These are phyloP conservation scores for Drosophila erecta DNA, from an alignment of 1,140 invertebrate genomes.

Conservation along the genomic window DNA sequence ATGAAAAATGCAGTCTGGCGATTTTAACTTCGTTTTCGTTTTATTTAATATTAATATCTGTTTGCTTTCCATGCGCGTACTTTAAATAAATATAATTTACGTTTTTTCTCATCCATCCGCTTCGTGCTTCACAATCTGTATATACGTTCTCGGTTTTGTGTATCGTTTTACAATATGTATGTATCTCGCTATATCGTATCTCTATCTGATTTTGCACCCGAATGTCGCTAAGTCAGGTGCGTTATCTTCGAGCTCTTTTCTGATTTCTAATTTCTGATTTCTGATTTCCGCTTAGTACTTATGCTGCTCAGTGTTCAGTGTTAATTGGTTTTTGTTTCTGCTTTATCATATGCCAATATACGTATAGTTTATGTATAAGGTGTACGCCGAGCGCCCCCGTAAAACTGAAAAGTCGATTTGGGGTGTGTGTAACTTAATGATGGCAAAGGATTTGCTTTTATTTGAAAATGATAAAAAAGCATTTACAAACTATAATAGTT, in stretches of 20 bases:
- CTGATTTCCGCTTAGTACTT: constrained; percentile 40
- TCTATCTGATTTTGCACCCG: constrained; percentile 27
- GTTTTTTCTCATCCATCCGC: constrained; percentile 49
- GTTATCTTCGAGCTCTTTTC: constrained; percentile 30
- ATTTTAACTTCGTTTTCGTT: constrained; percentile 75
- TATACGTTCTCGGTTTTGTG: constrained; percentile 56
- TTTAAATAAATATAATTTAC: constrained; percentile 83
- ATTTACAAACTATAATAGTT: constrained; percentile 82
- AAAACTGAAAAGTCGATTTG: constrained; percentile 63
- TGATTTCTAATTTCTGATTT: constrained; percentile 53
- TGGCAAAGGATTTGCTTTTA: constrained; percentile 78
- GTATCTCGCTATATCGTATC: constrained; percentile 49
- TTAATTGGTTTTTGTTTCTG: constrained; percentile 43
- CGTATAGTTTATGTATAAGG: constrained; percentile 64
- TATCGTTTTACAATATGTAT: constrained; percentile 78
- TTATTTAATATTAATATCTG: constrained; percentile 84
- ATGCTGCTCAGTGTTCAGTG: constrained; percentile 32
- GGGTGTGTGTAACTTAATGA: constrained; percentile 72
- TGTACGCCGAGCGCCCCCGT: constrained; percentile 45
- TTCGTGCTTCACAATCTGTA: constrained; percentile 48
- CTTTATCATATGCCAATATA: constrained; percentile 78
- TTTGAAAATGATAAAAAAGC: constrained; percentile 81
- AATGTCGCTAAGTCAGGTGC: constrained; percentile 4
- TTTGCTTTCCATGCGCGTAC: constrained; percentile 82
- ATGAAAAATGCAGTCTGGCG: constrained; percentile 4